Evolutionary conservation across 2,888 invertebrate species (phyloP).

Genomic region (Omphaloscelis lunosa): DNA sequence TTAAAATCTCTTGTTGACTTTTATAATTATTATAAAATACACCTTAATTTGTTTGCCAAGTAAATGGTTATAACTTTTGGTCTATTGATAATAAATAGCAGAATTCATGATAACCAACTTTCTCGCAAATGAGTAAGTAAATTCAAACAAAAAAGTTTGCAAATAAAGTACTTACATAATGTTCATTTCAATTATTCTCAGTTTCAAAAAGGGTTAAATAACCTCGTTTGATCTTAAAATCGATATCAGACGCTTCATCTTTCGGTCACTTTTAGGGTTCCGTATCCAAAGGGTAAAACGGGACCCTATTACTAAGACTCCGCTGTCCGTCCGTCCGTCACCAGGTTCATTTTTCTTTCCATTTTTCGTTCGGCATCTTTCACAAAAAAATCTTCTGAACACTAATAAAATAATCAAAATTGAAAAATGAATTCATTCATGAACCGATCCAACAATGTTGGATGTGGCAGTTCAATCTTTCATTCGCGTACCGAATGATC

Average conservation of each 20-base stretch:
- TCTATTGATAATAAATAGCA: neutral
- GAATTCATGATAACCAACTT: neutral
- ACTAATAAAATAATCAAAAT: neutral
- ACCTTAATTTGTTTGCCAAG: constrained; percentile 8
- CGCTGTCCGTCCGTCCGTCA: no score
- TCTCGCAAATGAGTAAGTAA: constrained; percentile 1
- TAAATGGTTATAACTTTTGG: constrained; percentile 1
- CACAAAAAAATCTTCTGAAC: neutral
- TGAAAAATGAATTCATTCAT: neutral
- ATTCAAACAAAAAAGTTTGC: neutral
- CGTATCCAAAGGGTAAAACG: no score
- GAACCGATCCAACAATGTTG: neutral
- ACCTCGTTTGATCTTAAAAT: neutral
- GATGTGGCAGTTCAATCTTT: neutral
- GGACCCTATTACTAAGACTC: no score
- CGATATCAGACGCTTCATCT: neutral
- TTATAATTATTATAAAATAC: neutral
- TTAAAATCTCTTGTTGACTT: constrained; percentile 15
- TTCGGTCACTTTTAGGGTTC: no score
- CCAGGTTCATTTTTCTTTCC: neutral
- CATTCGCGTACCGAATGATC: neutral
- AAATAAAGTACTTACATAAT: neutral
- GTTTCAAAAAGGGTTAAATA: neutral
- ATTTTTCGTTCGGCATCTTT: neutral
- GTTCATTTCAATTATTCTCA: neutral